Percentiles rank a stretch among this genome's conserved stretches.
Evolutionary conservation across 2,888 invertebrate genomes (phyloP).

Genomic region (Oasisia sp.): DNA sequence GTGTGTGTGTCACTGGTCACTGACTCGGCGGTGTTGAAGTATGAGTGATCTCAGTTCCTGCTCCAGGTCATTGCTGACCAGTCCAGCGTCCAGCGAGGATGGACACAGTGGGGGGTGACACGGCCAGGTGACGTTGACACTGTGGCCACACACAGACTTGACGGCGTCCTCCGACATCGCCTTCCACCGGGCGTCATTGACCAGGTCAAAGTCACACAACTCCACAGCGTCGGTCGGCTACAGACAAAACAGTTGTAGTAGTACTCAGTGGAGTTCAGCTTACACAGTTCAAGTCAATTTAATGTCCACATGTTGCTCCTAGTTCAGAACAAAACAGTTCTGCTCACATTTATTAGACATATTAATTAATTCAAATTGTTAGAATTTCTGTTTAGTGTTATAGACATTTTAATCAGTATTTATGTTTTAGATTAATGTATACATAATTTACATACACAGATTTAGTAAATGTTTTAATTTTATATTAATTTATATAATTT

Average conservation of each 20-base stretch:
- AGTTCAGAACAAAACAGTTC: neutral
- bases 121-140: slow-evolving; percentile 45
- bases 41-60: slow-evolving; percentile 60
- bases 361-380: too few relatives aligned
- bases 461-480: too few relatives aligned
- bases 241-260: neutral
- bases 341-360: too few relatives aligned
- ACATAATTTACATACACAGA: too few relatives aligned
- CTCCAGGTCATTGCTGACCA: slow-evolving; percentile 63
- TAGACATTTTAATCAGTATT: too few relatives aligned
- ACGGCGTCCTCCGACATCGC: slow-evolving; percentile 64
- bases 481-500: too few relatives aligned
- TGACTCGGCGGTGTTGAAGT: slow-evolving; percentile 59
- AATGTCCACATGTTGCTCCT: neutral
- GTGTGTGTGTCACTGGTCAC: slow-evolving; percentile 19
- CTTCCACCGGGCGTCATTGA: slow-evolving; percentile 63
- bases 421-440: too few relatives aligned
- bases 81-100: slow-evolving; percentile 51
- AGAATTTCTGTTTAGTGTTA: too few relatives aligned
- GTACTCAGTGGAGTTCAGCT: too few relatives aligned
- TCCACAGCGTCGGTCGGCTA: slow-evolving; percentile 62
- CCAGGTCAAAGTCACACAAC: slow-evolving; percentile 60
- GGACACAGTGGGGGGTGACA: slow-evolving; percentile 56
- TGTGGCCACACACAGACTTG: slow-evolving; percentile 47
- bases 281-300: neutral